These are phyloP conservation scores for Andricus grossulariae DNA, from an alignment of 1,140 invertebrate species.

Conservation along the genomic window DNA sequence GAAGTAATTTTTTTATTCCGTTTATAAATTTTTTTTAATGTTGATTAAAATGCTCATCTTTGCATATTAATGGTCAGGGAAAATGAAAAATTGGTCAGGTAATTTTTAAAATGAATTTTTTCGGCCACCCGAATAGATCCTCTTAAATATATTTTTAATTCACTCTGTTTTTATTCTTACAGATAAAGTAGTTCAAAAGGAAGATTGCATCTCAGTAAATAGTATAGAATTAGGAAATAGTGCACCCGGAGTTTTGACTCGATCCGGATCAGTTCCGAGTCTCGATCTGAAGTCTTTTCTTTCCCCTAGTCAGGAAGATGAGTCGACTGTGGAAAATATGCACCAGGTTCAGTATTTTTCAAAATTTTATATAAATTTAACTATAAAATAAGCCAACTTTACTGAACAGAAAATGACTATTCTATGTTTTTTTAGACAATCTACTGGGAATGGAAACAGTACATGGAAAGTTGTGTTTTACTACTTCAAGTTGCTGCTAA, in stretches of 20 bases:
- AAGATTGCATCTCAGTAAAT: conserved; percentile 71
- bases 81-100: no score
- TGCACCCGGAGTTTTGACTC: conserved; percentile 64
- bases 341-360: conserved; percentile 66
- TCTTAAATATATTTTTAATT: background rate
- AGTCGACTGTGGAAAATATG: conserved; percentile 66
- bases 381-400: background rate
- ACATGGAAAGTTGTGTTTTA: conserved; percentile 77
- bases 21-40: no score
- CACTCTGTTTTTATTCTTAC: conserved; percentile 41
- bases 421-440: conserved; percentile 48
- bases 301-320: conserved; percentile 68
- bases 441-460: conserved; percentile 78
- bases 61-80: no score
- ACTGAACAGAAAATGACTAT: background rate
- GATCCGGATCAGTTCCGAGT: conserved; percentile 75
- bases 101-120: no score
- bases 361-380: background rate
- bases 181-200: conserved; percentile 68
- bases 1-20: no score
- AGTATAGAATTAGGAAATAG: conserved; percentile 69
- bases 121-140: no score
- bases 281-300: conserved; percentile 75
- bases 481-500: conserved; percentile 77
- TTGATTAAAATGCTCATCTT: no score